Evolutionary conservation across 1,140 invertebrate genomes (phyloP).

Genomic region (Neodiprion lecontei): DNA sequence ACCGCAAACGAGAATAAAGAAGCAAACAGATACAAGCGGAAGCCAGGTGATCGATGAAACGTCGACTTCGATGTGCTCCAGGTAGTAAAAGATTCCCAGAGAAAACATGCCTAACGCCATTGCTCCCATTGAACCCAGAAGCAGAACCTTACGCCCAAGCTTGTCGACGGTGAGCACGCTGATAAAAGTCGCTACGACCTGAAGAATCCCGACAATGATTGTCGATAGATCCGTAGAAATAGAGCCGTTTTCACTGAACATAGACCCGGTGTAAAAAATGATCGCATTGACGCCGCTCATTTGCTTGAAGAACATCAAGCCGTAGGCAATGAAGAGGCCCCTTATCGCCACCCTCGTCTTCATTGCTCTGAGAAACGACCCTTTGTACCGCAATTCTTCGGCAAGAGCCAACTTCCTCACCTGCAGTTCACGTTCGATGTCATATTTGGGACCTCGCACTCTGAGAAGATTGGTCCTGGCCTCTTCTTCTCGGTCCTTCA

Average conservation of each 20-base stretch:
- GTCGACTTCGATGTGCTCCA: constrained; percentile 60
- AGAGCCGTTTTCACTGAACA: constrained; percentile 73
- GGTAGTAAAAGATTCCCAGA: constrained; percentile 71
- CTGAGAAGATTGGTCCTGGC: constrained; percentile 58
- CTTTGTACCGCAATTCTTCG: constrained; percentile 57
- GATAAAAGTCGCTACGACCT: constrained; percentile 75
- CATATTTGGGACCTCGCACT: constrained; percentile 61
- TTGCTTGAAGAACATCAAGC: constrained; percentile 87
- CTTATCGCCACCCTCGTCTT: constrained; percentile 68
- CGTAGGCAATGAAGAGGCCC: constrained; percentile 75
- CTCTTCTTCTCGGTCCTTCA: constrained; percentile 55
- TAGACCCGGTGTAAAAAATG: constrained; percentile 78
- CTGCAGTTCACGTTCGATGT: constrained; percentile 68
- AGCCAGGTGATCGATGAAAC: constrained; percentile 70
- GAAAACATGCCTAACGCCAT: constrained; percentile 70
- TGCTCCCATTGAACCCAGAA: constrained; percentile 68
- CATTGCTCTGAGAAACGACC: constrained; percentile 66
- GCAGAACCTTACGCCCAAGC: constrained; percentile 74
- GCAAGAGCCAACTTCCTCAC: constrained; percentile 65
- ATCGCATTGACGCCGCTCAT: constrained; percentile 86
- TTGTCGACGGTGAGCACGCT: constrained; percentile 78
- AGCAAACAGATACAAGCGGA: constrained; percentile 73
- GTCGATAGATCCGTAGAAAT: constrained; percentile 59
- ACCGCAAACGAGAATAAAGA: constrained; percentile 81
- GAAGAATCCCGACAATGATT: constrained; percentile 80